Conservation (phyloP, 2,797 vertebrate species). For the Adelosebastes latens region DNA sequence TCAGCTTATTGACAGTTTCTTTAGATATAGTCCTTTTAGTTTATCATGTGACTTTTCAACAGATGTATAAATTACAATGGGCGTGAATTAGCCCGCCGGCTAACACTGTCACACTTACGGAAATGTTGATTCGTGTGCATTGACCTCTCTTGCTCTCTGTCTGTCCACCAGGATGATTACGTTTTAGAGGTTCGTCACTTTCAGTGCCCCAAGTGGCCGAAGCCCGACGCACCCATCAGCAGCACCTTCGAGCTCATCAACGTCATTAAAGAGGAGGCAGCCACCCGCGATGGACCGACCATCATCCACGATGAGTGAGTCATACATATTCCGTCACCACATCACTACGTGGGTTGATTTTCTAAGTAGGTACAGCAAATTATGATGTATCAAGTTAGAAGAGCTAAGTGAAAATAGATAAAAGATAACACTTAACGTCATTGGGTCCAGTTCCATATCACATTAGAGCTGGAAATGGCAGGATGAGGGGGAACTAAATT, state of each 20-base stretch:
- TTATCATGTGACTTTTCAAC: not conserved
- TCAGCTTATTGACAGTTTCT: not conserved
- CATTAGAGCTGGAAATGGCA: not conserved
- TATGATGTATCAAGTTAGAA: not conserved
- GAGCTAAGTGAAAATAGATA: not conserved
- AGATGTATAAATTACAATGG: not conserved
- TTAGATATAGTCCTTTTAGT: not conserved
- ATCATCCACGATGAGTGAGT: slow-evolving; percentile 95
- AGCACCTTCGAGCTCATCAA: slow-evolving; percentile 95
- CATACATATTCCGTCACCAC: not conserved
- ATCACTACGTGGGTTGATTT: not conserved
- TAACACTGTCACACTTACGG: not conserved
- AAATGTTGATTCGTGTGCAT: not conserved
- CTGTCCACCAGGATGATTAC: slow-evolving; percentile 89
- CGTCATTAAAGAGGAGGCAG: slow-evolving; percentile 93
- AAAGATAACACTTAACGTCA: not conserved
- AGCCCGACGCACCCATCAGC: slow-evolving; percentile 92
- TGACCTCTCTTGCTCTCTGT: not conserved
- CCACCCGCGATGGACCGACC: slow-evolving; percentile 91
- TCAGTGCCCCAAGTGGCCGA: slow-evolving; percentile 96
- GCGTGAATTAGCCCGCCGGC: not conserved
- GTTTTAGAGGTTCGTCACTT: slow-evolving; percentile 96
- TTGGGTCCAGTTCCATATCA: not conserved
- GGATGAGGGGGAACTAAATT: not conserved
- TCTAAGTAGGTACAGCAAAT: too few species aligned